Conservation (phyloP, 2,888 invertebrate species). For the Escarpia spicata region DNA sequence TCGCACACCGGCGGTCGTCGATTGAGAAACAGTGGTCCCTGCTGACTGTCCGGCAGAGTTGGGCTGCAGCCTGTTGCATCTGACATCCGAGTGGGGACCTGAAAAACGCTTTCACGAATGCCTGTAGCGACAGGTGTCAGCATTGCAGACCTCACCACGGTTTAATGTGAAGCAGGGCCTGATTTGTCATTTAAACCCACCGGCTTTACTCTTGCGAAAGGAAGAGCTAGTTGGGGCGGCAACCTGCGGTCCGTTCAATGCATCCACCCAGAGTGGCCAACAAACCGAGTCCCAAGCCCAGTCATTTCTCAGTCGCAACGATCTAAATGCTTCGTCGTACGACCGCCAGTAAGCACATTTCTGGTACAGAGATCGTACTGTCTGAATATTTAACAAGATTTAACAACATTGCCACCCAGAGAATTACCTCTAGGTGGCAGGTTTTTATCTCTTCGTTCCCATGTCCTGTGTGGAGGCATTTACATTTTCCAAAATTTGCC, state of each 20-base stretch:
- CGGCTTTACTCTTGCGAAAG: too few relatives aligned
- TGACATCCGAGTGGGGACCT: background rate
- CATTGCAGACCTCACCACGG: background rate
- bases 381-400: too few relatives aligned
- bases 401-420: too few relatives aligned
- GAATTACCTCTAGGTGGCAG: too few relatives aligned
- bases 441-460: too few relatives aligned
- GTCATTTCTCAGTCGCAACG: background rate
- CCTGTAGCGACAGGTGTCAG: background rate
- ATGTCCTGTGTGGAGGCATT: too few relatives aligned
- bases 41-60: background rate
- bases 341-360: background rate
- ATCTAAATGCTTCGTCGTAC: background rate
- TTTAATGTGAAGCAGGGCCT: background rate
- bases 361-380: background rate
- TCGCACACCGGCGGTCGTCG: background rate
- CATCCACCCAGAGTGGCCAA: background rate
- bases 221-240: background rate
- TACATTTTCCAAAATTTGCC: too few relatives aligned
- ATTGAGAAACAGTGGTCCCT: too few relatives aligned
- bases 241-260: background rate
- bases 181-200: background rate
- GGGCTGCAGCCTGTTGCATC: background rate
- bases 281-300: background rate
- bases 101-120: background rate